Evolutionary conservation across 1,140 invertebrate species (phyloP), one percentile per base, ranked within the genome.

Genomic region (Uloborus diversus): DNA sequence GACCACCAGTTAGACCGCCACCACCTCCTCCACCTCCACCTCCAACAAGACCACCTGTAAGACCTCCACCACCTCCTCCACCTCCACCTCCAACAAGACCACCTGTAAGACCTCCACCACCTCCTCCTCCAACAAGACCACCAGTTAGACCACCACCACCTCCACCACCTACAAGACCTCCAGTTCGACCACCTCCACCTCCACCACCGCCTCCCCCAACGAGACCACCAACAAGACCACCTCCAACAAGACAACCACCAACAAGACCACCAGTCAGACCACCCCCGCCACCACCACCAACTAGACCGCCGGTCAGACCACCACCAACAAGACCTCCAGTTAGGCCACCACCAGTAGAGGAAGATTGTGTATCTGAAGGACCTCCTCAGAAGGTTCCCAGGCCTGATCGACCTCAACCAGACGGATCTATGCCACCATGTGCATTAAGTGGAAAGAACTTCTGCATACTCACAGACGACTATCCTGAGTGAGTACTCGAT

Each of bases 401-500:
- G 76, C 83, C 83, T 9, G 82, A 83, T 70, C 20, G 71, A 61
- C 83, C 83, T n/a, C 20, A 59, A 61, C 53, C 79, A 17, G 78
- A 83, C 78, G 83, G 83, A n/a, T 70, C 75, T 25, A 82, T 84
- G 83, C 83, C 83, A 17, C 64, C 81, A 17, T 84, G 82, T 81
- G 81, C 82, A 13, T 25, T 84, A 13, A 75, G 65, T 51, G 83
- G 83, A 33, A 75, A 69, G 32, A 83, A 84, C 49, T 84, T 82
- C 61, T 84, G 83, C 57, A 81, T 84, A 30, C 62, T 84, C 4
- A 84, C 83, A 3, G 83, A 83, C 20, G 83, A 84, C 57, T 84
- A 84, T 57, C 83, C 83, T 17, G 80, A 66, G 83, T 84, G 79
- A 84, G 82, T 83, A 65, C 1, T 25, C n/a, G n/a, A n/a, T n/a